Evolutionary conservation across 1,140 invertebrate genomes (phyloP).

Genomic region (honey bee (Apis mellifera)): DNA sequence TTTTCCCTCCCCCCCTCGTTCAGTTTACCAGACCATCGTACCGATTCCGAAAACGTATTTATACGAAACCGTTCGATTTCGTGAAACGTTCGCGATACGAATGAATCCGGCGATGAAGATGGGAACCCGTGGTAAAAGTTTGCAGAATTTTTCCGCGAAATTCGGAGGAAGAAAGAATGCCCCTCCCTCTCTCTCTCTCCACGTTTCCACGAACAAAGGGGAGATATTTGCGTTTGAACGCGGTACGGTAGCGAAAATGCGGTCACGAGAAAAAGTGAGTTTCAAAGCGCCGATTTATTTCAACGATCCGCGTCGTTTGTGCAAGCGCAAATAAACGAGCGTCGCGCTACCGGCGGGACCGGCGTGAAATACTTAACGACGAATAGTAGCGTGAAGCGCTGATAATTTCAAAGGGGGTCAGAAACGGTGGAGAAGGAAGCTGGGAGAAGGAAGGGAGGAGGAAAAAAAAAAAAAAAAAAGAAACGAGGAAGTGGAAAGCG

Average conservation of each 20-base stretch:
- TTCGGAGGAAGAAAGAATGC: not conserved
- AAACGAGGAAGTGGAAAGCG: not conserved
- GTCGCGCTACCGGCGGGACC: constrained; percentile 6
- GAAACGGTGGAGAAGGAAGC: not conserved
- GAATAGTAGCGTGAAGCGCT: constrained; percentile 44
- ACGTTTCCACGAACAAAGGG: not conserved
- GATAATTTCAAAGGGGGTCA: constrained; percentile 53
- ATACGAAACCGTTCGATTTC: not conserved
- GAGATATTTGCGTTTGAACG: not conserved
- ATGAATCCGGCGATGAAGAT: not conserved
- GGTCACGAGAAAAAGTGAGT: not conserved
- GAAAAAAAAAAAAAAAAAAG: not conserved
- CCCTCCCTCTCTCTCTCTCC: not conserved
- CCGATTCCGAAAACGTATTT: not conserved
- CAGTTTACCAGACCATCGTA: not conserved
- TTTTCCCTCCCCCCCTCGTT: too few relatives aligned
- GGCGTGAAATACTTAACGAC: constrained; percentile 38
- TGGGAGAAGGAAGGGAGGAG: not conserved
- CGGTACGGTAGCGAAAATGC: not conserved
- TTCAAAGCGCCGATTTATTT: constrained; percentile 21
- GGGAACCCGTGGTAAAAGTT: not conserved
- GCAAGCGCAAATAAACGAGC: constrained; percentile 31
- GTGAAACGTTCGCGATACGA: not conserved
- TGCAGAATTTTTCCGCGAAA: not conserved
- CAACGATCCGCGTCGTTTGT: constrained; percentile 34